phyloP scores from a whole-genome alignment of 2,113 vertebrate species.

The Aegotheles bennettii region DNA sequence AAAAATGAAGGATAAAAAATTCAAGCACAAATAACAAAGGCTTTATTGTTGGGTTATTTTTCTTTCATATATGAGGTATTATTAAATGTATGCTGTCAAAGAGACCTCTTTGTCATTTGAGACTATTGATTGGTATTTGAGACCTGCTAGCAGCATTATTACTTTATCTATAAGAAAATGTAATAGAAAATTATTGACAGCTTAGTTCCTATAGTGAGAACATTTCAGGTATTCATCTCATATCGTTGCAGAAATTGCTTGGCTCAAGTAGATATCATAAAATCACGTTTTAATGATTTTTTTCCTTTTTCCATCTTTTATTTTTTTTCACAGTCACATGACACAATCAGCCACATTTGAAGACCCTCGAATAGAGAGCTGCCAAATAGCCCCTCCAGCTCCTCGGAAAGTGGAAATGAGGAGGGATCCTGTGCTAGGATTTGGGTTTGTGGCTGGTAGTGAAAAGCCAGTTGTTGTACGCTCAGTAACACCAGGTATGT shows the following conservation, averaged over 20 bases:
- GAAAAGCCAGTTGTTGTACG: constrained; percentile 98
- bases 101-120: neutral
- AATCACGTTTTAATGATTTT: constrained; percentile 51
- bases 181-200: neutral
- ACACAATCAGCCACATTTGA: constrained; percentile 90
- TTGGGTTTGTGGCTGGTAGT: constrained; percentile 97
- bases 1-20: neutral
- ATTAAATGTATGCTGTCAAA: constrained; percentile 6
- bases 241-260: constrained; percentile 31
- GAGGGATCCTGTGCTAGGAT: constrained; percentile 95
- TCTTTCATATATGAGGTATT: neutral
- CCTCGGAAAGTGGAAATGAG: constrained; percentile 97
- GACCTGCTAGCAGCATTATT: neutral
- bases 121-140: constrained; percentile 10
- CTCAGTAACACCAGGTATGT: constrained; percentile 95
- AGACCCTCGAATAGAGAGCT: constrained; percentile 89
- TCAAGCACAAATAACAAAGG: neutral
- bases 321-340: constrained; percentile 82
- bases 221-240: constrained; percentile 47
- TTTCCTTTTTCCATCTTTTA: constrained; percentile 54
- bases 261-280: constrained; percentile 9
- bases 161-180: neutral
- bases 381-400: constrained; percentile 87
- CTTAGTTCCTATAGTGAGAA: neutral
- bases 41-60: neutral